Base-by-base conservation (phyloP, 2,888 invertebrate genomes). In the Erynnis tages region DNA sequence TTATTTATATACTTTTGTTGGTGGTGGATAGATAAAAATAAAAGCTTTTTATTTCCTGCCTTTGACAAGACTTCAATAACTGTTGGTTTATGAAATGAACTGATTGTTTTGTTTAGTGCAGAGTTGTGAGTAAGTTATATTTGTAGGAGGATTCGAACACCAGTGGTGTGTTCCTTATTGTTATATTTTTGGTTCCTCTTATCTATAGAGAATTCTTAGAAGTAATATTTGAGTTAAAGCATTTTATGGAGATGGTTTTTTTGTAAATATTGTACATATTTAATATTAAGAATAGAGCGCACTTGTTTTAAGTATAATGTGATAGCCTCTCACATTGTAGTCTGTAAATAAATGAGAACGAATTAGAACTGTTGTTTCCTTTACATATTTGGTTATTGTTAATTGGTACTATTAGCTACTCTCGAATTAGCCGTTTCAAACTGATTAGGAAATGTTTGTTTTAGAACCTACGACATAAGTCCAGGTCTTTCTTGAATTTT, bases 261-360 rank as follows among this genome's bases (percentile, higher is more conserved):
- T 59, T 88, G 88, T 89, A 88, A 71, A 88, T 86, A 87, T 59
- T 79, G 79, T 81, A 78, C 65, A 78, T 78, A 78, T 41, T 54
- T 63, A 64, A 52, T 59, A 5, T 53, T 61, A 53, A 57, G 56
- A 63, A 62, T 64, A 61, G 71, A 80, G 71, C 69, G 62, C 73
- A 79, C 76, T 77, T 82, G 86, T 87, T 88, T 85, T 82, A n/a
- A n/a, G n/a, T n/a, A 80, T 80, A 80, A 88, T 89, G 89, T 88
- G 88, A 82, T 79, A 76, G 79, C 58, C 67, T 68, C 68, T 80
- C 85, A 80, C 81, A 79, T 81, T 74, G 79, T 84, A 84, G 80
- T 76, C 67, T 86, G 87, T 88, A 88, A 88, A 89, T 88, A 88
- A 88, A 89, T 76, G 79, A 83, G 75, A 82, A 83, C 82, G 79